Base-by-base conservation (phyloP, 2,113 vertebrate species). In the Smithornis capensis region DNA sequence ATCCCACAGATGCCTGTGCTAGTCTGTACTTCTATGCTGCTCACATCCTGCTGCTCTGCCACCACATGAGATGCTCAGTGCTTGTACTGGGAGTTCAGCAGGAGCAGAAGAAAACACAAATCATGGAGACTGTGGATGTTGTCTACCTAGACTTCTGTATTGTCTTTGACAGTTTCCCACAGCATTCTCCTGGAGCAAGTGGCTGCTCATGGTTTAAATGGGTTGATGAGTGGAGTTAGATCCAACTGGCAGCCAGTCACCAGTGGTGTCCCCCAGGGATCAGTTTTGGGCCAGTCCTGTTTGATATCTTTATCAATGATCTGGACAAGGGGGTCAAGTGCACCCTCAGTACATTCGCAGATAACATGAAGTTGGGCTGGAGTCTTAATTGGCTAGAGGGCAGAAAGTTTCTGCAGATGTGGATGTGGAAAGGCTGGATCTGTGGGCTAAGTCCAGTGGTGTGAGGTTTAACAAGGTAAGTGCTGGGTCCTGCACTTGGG, bases 101-200 rank as follows among this genome's bases (percentile, higher is more conserved):
- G 0, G 0, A 69, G 18, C 53, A 65, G 77, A 31, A 74, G 28
- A 49, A 59, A 87, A 4, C 29, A 64, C 3, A 38, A 35, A 42
- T 25, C 10, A 2, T 28, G 31, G 22, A 44, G 6, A 14, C 29
- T 22, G 53, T 14, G 18, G 14, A 19, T 77, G 8, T 3, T 55
- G 23, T 50, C 19, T n/a, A 11, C 4, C 29, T 31, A 14, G 35
- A 49, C 7, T 63, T 79, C 33, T 38, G n/a, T 21, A 68, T 33
- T 68, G 28, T 28, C 22, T 68, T n/a, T 40, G 53, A 40, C 14
- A 28, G 4, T 56, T 53, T 65, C 38, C 38, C 27, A 9, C 12
- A 57, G 9, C 21, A 23, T 25, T 57, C 23, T 45, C 23, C 6
- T 24, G 29, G 42, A 67, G 25, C 25, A 31, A 8, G 12, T 67